Percentiles rank a stretch among this genome's conserved stretches.
phyloP scores from a whole-genome alignment of 2,797 vertebrate species.

The Sebastes melanostomus region DNA sequence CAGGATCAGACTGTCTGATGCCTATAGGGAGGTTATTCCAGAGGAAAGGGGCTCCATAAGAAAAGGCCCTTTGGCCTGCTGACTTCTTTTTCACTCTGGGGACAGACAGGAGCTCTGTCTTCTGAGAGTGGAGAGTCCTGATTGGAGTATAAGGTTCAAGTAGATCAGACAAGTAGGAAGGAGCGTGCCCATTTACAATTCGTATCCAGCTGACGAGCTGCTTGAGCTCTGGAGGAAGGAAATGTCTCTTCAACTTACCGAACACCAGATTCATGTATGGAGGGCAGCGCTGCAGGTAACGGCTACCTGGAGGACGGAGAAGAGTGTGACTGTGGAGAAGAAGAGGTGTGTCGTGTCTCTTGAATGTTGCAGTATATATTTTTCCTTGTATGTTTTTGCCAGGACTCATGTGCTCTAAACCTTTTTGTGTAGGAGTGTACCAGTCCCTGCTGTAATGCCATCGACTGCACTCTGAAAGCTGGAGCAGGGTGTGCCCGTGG shows the following conservation, averaged over 20 bases:
- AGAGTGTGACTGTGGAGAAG: conserved; percentile 96
- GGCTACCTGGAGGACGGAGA: conserved; percentile 98
- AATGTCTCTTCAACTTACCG: conserved; percentile 96
- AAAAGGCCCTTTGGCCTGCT: too few relatives aligned
- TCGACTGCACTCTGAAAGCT: conserved; percentile 90
- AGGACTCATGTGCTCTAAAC: background rate
- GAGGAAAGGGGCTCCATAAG: too few relatives aligned
- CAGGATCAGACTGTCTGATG: too few relatives aligned
- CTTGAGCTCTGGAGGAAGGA: conserved; percentile 93
- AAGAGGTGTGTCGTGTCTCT: conserved; percentile 77
- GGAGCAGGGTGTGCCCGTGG: conserved; percentile 94
- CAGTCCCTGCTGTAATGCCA: conserved; percentile 94
- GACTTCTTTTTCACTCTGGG: too few relatives aligned
- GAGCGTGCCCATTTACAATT: too few relatives aligned
- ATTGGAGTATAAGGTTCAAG: too few relatives aligned
- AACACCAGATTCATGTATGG: conserved; percentile 91
- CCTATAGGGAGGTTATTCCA: too few relatives aligned
- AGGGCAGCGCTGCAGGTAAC: conserved; percentile 92
- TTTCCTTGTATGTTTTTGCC: background rate
- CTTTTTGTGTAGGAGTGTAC: conserved; percentile 86
- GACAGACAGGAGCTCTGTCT: too few relatives aligned
- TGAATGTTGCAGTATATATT: background rate
- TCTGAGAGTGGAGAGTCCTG: too few relatives aligned
- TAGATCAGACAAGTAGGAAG: too few relatives aligned
- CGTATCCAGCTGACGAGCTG: conserved; percentile 65